Conservation (phyloP, 2,888 invertebrate genomes). For the Tinea semifulvella region DNA sequence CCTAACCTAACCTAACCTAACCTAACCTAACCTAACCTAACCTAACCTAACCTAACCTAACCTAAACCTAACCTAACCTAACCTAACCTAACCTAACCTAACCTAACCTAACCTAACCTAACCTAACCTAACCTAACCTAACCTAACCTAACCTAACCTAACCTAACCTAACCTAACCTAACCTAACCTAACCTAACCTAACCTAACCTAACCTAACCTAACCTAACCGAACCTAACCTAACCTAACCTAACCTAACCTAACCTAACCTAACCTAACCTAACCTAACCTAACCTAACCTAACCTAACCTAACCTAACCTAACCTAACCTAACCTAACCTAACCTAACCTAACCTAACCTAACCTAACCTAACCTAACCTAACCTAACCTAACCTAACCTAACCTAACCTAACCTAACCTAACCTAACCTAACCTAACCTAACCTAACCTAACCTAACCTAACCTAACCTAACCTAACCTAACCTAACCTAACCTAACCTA, state of each 20-base stretch:
- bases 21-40: constrained; percentile 23
- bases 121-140: constrained; percentile 25
- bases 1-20: constrained; percentile 24
- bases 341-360: constrained; percentile 21
- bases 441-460: constrained; percentile 20
- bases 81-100: constrained; percentile 22
- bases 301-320: constrained; percentile 20
- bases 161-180: constrained; percentile 25
- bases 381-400: constrained; percentile 24
- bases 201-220: constrained; percentile 25
- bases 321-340: constrained; percentile 22
- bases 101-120: constrained; percentile 23
- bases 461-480: constrained; percentile 20
- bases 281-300: constrained; percentile 20
- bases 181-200: constrained; percentile 26
- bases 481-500: constrained; percentile 22
- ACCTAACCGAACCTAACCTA: constrained; percentile 24
- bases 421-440: constrained; percentile 23
- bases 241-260: constrained; percentile 23
- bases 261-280: constrained; percentile 23
- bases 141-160: constrained; percentile 25
- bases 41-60: constrained; percentile 24
- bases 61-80: constrained; percentile 23
- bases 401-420: constrained; percentile 23
- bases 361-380: constrained; percentile 25